Evolutionary conservation across 1,140 invertebrate genomes (phyloP), one percentile per base, ranked within the genome.

Genomic region (Rhagoletis zephyria): DNA sequence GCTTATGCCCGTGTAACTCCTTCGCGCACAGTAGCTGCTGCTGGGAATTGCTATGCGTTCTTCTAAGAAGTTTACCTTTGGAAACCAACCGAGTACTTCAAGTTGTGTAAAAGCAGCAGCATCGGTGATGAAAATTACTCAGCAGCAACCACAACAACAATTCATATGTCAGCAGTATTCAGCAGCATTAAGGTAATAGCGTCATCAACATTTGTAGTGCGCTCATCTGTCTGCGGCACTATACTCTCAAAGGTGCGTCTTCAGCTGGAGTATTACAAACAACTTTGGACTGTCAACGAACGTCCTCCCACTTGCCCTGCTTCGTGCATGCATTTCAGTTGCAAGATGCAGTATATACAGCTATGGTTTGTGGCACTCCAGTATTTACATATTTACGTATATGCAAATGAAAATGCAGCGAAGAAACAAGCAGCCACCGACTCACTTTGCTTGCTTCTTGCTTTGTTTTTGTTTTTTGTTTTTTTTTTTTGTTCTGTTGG

Each of bases 181-280:
- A 30, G 64, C 19, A 40, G 30, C 64, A 67, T 30, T 19, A 67
- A 81, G 16, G 3, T 30, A 81, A 56, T 51, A 51, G 19, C 48
- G 19, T 81, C 74, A 81, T 81, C 74, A 81, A 51, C 74, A 81
- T 81, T 81, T 81, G 74, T 56, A 81, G 74, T 81, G 74, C 12
- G 45, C 74, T 56, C 48, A 81, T 19, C 74, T 81, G 48, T 81
- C 74, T 19, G 74, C 48, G 7, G n/a, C 74, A 81, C 16, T 19
- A 51, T 9, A 16, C 74, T 16, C 16, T 67, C 42, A 51, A 81
- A 81, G 74, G 74, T 81, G 74, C 4, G 74, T 19, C 74, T 5
- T 12, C 48, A 81, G 45, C n/a, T 16, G n/a, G 5, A 63, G 61
- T 16, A 63, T n/a, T 16, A 63, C 61, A 63, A 63, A 7, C 16